Evolutionary conservation across 2,113 vertebrate genomes (phyloP).

Genomic region (Rhynchomys soricoides): DNA sequence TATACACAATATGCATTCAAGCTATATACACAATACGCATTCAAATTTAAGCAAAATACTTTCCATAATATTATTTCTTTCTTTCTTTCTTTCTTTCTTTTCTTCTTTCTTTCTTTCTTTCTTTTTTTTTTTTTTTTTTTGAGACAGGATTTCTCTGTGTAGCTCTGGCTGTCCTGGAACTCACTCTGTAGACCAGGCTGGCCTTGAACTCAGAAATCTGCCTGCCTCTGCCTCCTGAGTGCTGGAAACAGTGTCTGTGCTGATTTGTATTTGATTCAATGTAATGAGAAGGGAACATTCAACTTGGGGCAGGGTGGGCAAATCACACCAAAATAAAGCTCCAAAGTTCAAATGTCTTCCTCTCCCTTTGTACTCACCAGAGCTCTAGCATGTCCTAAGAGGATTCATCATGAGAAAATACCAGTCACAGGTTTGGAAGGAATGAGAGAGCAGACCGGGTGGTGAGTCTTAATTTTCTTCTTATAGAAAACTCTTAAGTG

Average conservation of each 20-base stretch:
- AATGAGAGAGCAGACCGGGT: conserved; percentile 70
- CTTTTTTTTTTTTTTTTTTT: too few relatives aligned
- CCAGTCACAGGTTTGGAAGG: conserved; percentile 81
- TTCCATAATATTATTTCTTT: conserved; percentile 76
- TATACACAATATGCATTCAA: too few relatives aligned
- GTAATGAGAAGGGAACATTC: conserved; percentile 75
- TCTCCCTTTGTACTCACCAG: conserved; percentile 85
- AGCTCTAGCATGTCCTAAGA: conserved; percentile 83
- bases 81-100: too few relatives aligned
- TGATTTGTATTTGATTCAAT: conserved; percentile 74
- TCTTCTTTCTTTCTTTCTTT: too few relatives aligned
- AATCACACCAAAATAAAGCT: conserved; percentile 72
- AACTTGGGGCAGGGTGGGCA: conserved; percentile 63
- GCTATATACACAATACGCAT: too few relatives aligned
- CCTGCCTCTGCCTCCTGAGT: too few relatives aligned
- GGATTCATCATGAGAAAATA: conserved; percentile 76
- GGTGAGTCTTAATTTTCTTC: conserved; percentile 75
- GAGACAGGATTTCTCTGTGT: too few relatives aligned
- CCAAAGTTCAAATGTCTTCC: conserved; percentile 75
- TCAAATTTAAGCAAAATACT: conserved; percentile 80
- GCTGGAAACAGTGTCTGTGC: conserved; percentile 74
- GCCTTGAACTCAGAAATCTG: too few relatives aligned
- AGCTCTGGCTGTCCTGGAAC: too few relatives aligned
- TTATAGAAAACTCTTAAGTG: conserved; percentile 85
- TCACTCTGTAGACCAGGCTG: too few relatives aligned